These are phyloP conservation scores for Cerastis rubricosa DNA, from an alignment of 2,888 invertebrate species.

Conservation along the genomic window DNA sequence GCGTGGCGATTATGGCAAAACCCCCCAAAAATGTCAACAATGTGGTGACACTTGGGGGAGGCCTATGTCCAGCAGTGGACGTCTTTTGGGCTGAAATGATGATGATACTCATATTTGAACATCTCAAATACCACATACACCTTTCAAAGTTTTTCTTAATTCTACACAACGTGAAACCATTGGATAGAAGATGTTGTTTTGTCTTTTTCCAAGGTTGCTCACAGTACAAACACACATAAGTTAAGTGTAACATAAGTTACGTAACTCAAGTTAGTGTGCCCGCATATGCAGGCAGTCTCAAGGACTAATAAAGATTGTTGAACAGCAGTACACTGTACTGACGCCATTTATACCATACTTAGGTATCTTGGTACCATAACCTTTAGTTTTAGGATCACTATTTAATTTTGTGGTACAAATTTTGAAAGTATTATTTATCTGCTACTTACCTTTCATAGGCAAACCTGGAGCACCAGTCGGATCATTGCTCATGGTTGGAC, in stretches of 20 bases:
- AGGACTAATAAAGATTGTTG: slow-evolving; percentile 56
- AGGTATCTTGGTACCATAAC: neutral
- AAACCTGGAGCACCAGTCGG: neutral
- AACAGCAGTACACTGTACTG: slow-evolving; percentile 16
- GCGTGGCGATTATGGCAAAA: too few species aligned
- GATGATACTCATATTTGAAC: neutral
- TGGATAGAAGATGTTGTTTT: neutral
- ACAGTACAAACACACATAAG: slow-evolving; percentile 24
- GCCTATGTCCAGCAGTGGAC: too few species aligned
- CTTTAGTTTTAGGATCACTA: neutral
- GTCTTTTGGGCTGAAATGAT: too few species aligned
- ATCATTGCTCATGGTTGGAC: too few species aligned
- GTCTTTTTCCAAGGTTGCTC: slow-evolving; percentile 23
- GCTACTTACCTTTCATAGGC: neutral
- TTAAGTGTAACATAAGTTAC: slow-evolving; percentile 36
- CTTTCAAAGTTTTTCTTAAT: neutral
- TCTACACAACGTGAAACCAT: neutral
- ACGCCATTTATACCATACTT: slow-evolving; percentile 7
- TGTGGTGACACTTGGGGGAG: too few species aligned
- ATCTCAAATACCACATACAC: neutral
- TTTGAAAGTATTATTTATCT: neutral
- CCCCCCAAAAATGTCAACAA: too few species aligned
- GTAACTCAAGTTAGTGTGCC: slow-evolving; percentile 43
- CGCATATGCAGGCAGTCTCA: slow-evolving; percentile 56
- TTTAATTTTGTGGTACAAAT: neutral